phyloP scores from a whole-genome alignment of 64 coral and sea anemone genomes.

The Montipora capricornis region DNA sequence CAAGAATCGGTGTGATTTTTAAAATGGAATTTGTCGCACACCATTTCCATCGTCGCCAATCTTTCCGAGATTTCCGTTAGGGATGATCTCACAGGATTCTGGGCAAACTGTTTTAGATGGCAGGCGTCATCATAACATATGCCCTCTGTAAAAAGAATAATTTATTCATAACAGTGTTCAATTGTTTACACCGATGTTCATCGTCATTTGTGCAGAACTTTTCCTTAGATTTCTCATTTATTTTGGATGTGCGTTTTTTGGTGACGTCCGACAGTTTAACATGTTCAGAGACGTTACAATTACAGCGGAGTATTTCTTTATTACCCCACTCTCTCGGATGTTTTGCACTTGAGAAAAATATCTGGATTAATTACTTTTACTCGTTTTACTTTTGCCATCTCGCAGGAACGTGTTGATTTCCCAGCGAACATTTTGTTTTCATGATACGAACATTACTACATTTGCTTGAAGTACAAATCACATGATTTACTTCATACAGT shows the following conservation, averaged over 20 bases:
- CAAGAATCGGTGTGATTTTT: slow-evolving; percentile 34
- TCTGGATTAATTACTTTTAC: background rate
- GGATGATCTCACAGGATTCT: background rate
- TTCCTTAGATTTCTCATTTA: background rate
- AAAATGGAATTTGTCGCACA: slow-evolving; percentile 2
- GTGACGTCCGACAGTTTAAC: background rate
- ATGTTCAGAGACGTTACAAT: no score
- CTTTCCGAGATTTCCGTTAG: background rate
- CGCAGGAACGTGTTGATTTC: background rate
- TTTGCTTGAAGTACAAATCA: background rate
- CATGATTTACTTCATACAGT: background rate
- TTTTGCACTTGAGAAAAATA: background rate
- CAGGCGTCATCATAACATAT: slow-evolving; percentile 52
- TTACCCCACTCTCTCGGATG: background rate
- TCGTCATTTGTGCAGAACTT: background rate
- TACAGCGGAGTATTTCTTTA: background rate
- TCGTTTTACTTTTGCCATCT: background rate
- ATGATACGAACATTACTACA: background rate
- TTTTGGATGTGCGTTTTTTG: background rate
- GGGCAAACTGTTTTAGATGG: slow-evolving; percentile 28
- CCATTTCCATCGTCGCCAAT: slow-evolving; percentile 9
- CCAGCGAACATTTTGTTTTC: background rate
- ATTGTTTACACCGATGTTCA: background rate
- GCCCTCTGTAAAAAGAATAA: background rate
- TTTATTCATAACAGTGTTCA: background rate